Percentiles rank a stretch among this genome's conserved stretches.
Evolutionary conservation across 1,140 invertebrate species (phyloP).

Genomic region (Plodia interpunctella): DNA sequence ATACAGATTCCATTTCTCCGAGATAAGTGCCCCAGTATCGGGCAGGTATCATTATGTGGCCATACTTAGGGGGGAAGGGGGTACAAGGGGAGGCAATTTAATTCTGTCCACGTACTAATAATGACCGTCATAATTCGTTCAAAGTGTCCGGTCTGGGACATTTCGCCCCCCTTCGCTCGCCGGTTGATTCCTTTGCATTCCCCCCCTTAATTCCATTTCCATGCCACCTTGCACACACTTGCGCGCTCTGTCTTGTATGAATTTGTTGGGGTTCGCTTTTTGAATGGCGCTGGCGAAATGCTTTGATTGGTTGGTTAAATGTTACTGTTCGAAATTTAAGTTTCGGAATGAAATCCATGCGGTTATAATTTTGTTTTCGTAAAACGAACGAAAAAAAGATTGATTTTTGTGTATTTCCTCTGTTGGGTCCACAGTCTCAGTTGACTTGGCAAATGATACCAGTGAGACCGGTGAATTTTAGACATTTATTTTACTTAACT

Average conservation of each 20-base stretch:
- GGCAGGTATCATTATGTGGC: slow-evolving; percentile 72
- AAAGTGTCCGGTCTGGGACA: slow-evolving; percentile 77
- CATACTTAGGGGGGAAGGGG: slow-evolving; percentile 41
- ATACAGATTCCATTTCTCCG: slow-evolving; percentile 36
- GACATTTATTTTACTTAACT: too few relatives aligned
- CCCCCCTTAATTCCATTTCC: slow-evolving; percentile 69
- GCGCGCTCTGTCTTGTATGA: slow-evolving; percentile 33
- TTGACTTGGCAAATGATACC: too few relatives aligned
- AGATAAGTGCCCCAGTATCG: slow-evolving; percentile 52
- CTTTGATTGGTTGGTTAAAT: neutral
- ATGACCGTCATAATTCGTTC: slow-evolving; percentile 79
- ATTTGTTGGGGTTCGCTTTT: slow-evolving; percentile 9
- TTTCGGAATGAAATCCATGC: neutral
- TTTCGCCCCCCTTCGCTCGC: slow-evolving; percentile 46
- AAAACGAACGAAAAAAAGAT: too few relatives aligned
- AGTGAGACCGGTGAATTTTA: too few relatives aligned
- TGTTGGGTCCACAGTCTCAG: too few relatives aligned
- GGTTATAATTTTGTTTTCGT: neutral
- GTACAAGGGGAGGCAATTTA: slow-evolving; percentile 70
- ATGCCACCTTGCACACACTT: slow-evolving; percentile 68
- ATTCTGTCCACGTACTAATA: slow-evolving; percentile 79
- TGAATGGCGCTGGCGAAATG: neutral
- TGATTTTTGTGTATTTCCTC: too few relatives aligned
- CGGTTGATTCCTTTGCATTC: slow-evolving; percentile 70
- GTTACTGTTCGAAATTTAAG: neutral